Evolutionary conservation across 2,797 vertebrate genomes (phyloP).

Genomic region (Limosa lapponica): DNA sequence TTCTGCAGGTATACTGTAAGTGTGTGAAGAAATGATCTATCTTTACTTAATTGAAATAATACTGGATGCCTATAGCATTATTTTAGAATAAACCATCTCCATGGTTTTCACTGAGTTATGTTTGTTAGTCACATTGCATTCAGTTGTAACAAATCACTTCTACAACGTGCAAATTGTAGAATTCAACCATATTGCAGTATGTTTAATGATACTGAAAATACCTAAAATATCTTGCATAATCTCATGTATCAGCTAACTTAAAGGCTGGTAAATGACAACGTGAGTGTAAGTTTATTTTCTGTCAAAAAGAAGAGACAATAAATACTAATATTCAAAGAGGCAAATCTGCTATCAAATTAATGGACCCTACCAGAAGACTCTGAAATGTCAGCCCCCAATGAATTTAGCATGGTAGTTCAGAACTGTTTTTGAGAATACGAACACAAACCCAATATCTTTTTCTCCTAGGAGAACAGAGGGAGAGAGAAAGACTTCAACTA

Average conservation of each 20-base stretch:
- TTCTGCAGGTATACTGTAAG: background rate
- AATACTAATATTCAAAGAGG: background rate
- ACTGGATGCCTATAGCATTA: background rate
- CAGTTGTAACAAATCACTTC: background rate
- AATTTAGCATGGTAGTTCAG: background rate
- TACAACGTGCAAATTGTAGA: background rate
- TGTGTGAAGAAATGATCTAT: background rate
- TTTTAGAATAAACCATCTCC: background rate
- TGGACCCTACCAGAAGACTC: background rate
- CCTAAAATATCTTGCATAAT: background rate
- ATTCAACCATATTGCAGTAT: background rate
- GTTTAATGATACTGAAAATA: background rate
- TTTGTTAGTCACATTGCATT: background rate
- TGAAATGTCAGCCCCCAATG: background rate
- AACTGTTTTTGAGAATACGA: background rate
- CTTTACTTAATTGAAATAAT: background rate
- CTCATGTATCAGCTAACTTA: background rate
- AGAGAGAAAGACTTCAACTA: background rate
- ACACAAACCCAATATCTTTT: rapidly evolving
- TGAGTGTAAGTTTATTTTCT: background rate
- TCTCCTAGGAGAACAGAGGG: background rate
- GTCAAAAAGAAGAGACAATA: background rate
- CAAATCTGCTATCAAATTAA: background rate
- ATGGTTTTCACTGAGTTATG: background rate
- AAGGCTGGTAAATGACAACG: background rate